These are phyloP conservation scores for Embiotoca jacksoni DNA, from an alignment of 2,113 vertebrate species.

Conservation along the genomic window DNA sequence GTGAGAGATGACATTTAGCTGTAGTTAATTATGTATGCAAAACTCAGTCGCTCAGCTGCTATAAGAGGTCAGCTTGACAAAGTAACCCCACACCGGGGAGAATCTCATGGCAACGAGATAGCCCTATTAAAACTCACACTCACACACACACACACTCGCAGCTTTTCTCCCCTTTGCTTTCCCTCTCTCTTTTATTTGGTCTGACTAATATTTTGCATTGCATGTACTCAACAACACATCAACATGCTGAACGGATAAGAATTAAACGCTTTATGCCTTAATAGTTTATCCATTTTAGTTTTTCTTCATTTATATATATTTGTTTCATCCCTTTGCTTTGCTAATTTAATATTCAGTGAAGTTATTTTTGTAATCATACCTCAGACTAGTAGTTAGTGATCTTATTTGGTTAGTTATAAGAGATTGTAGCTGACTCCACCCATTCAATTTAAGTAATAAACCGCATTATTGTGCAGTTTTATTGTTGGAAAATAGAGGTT, in stretches of 20 bases:
- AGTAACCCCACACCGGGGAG: slow-evolving; percentile 80
- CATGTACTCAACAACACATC: slow-evolving; percentile 27
- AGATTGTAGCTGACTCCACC: slow-evolving; percentile 15
- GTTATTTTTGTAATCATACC: slow-evolving; percentile 24
- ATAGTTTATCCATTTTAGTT: neutral
- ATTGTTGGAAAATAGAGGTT: slow-evolving; percentile 19
- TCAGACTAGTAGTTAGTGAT: slow-evolving; percentile 3
- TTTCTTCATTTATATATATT: neutral
- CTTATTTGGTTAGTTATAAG: slow-evolving; percentile 15
- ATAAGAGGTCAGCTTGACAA: slow-evolving; percentile 82
- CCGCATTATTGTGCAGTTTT: slow-evolving; percentile 37
- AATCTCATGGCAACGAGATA: slow-evolving; percentile 70
- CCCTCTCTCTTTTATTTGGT: slow-evolving; percentile 40
- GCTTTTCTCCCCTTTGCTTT: slow-evolving; percentile 27
- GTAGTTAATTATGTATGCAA: slow-evolving; percentile 85
- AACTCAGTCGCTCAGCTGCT: slow-evolving; percentile 78
- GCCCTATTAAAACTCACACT: slow-evolving; percentile 77
- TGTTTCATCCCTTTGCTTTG: slow-evolving; percentile 9
- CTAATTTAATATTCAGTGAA: slow-evolving; percentile 29
- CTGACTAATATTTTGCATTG: slow-evolving; percentile 35
- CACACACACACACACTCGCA: slow-evolving; percentile 22
- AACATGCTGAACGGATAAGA: slow-evolving; percentile 17
- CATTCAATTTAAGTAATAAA: slow-evolving; percentile 27
- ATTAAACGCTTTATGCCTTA: neutral
- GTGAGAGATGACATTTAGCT: slow-evolving; percentile 83